Conservation (phyloP, 2,113 vertebrate species). For the Gavia stellata region DNA sequence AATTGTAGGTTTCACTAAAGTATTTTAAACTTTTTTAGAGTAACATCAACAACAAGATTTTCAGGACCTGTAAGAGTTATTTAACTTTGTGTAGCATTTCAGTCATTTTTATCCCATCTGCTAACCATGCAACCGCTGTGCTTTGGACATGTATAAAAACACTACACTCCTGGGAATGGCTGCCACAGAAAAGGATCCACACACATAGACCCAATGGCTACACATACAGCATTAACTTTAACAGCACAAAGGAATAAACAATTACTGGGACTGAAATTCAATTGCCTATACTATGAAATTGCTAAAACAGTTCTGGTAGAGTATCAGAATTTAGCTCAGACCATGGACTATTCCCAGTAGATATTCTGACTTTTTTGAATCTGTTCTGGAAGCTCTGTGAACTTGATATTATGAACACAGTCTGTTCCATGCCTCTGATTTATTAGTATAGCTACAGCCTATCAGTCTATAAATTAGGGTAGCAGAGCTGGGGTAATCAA, state of each 20-base stretch:
- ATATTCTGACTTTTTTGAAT: background rate
- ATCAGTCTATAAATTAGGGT: background rate
- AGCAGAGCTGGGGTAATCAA: background rate
- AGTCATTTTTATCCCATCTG: background rate
- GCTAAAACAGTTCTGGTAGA: background rate
- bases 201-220: background rate
- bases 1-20: background rate
- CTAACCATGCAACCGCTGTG: background rate
- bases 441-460: background rate
- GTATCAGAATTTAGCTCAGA: background rate
- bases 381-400: background rate
- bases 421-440: background rate
- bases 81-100: background rate
- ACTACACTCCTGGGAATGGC: background rate
- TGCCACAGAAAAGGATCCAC: background rate
- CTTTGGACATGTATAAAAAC: background rate
- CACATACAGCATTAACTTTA: background rate
- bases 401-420: background rate
- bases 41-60: background rate
- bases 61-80: background rate
- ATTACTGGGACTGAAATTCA: conserved; percentile 30
- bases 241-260: conserved; percentile 33
- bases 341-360: background rate
- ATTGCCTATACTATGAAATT: background rate
- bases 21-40: background rate